Evolutionary conservation across 1,140 invertebrate species (phyloP).

Genomic region (Choristoneura fumiferana): DNA sequence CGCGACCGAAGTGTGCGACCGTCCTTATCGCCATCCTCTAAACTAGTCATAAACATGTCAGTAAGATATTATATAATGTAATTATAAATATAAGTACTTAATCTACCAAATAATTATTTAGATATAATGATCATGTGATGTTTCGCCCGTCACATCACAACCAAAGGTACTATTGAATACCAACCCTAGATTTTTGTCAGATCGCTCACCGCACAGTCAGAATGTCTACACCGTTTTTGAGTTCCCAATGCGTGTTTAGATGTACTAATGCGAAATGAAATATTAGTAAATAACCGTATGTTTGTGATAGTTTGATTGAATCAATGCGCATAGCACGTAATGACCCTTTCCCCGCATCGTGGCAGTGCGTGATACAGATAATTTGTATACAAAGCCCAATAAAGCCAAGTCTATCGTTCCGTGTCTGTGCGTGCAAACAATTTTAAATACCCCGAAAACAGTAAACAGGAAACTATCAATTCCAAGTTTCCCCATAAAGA

Average conservation of each 20-base stretch:
- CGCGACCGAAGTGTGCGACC: slow-evolving; percentile 70
- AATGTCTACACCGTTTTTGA: neutral
- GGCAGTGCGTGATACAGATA: slow-evolving; percentile 65
- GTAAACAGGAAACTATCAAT: slow-evolving; percentile 61
- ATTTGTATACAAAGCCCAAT: slow-evolving; percentile 45
- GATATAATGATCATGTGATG: too few relatives aligned
- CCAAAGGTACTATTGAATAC: neutral
- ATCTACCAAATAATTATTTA: too few relatives aligned
- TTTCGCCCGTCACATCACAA: too few relatives aligned
- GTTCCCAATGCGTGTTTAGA: slow-evolving; percentile 59
- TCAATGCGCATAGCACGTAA: slow-evolving; percentile 51
- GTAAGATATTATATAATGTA: slow-evolving; percentile 47
- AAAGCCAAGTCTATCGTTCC: slow-evolving; percentile 47
- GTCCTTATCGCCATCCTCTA: slow-evolving; percentile 77
- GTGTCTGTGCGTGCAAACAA: slow-evolving; percentile 58
- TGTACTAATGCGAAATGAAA: slow-evolving; percentile 61
- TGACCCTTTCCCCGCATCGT: slow-evolving; percentile 53
- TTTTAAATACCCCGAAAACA: slow-evolving; percentile 56
- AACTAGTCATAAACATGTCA: slow-evolving; percentile 64
- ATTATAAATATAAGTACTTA: slow-evolving; percentile 21
- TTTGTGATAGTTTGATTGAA: slow-evolving; percentile 54
- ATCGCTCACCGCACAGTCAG: neutral
- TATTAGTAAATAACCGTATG: slow-evolving; percentile 61
- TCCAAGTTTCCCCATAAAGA: slow-evolving; percentile 63
- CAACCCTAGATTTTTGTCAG: neutral